Evolutionary conservation across 1,140 invertebrate species (phyloP).

Genomic region (Reticulitermes speratus): DNA sequence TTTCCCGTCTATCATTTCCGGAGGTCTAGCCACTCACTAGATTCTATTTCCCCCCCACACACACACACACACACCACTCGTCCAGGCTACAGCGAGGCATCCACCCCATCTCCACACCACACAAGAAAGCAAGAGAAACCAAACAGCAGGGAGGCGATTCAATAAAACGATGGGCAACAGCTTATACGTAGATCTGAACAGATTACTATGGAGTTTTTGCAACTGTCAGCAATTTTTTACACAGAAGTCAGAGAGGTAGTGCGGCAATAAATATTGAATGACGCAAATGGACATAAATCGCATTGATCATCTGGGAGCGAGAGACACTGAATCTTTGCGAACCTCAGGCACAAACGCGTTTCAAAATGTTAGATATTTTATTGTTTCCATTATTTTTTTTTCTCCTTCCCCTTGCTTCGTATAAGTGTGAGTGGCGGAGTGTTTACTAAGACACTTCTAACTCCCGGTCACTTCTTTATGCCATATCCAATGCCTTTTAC

Average conservation of each 20-base stretch:
- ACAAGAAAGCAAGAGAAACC: neutral
- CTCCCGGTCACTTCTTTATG: slow-evolving; percentile 13
- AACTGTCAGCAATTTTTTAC: slow-evolving; percentile 34
- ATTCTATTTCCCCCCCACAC: neutral
- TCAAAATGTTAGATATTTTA: neutral
- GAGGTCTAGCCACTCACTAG: neutral
- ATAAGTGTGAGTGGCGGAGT: neutral
- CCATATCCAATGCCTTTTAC: neutral
- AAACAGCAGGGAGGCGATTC: slow-evolving; percentile 8
- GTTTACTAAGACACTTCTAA: slow-evolving; percentile 2
- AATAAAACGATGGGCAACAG: slow-evolving; percentile 34
- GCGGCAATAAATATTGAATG: slow-evolving; percentile 36
- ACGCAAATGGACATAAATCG: slow-evolving; percentile 35
- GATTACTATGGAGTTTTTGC: slow-evolving; percentile 29
- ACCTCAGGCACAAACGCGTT: neutral
- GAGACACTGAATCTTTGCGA: neutral
- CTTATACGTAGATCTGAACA: slow-evolving; percentile 30
- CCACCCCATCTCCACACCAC: neutral
- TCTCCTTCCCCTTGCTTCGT: neutral
- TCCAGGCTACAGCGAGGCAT: neutral
- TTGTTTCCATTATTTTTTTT: neutral
- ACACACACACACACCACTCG: too few species aligned
- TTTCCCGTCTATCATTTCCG: neutral
- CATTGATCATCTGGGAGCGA: slow-evolving; percentile 24
- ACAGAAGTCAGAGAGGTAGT: slow-evolving; percentile 31